Base-by-base conservation (phyloP, 2,797 vertebrate genomes). In the Dromococcyx pavoninus region DNA sequence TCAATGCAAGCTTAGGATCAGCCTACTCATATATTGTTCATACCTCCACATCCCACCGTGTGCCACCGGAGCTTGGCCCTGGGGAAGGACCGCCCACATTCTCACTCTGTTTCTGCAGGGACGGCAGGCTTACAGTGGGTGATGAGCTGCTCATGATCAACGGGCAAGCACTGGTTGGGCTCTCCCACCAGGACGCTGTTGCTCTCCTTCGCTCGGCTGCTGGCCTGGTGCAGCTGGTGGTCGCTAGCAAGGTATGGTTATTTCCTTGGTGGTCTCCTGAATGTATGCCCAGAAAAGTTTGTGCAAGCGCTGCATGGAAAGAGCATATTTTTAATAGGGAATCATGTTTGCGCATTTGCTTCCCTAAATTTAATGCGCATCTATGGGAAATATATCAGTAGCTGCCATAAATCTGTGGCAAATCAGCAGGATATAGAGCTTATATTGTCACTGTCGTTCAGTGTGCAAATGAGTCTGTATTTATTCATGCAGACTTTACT, bases 141-240 rank as follows among this genome's bases (percentile, higher is more conserved):
- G 99, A 99, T 1, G 99, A 99, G 97, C 97, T 99, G 82, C 98
- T 99, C 95, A 99, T 99, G 98, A 99, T 99, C 94, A 99, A 99
- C 33, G 98, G 99, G 82, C 98, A 98, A 96, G 99, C 99, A 2
- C 96, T 99, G 97, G 98, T 99, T 69, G 99, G 99, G 41, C 99
- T 99, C 8, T 99, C 99, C 54, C 99, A 99, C 80, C 98, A 99
- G 96, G 99, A 99, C 30, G 99, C 99, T 0, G 99, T 99, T 72
- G 97, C 96, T 39, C 97, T 99, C 67, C 98, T 99, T 35, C 98
- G 99, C 44, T 98, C 98, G 1, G 97, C 99, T 0, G 97, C 98
- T 21, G 99, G 99, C 41, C 97, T 99, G 71, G 98, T 99, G 53
- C 99, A 99, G 96, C 97, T 99, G 76, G 98, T 99, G 75, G 98